phyloP scores from a whole-genome alignment of 2,888 invertebrate species.

The Temnothorax unifasciatus region DNA sequence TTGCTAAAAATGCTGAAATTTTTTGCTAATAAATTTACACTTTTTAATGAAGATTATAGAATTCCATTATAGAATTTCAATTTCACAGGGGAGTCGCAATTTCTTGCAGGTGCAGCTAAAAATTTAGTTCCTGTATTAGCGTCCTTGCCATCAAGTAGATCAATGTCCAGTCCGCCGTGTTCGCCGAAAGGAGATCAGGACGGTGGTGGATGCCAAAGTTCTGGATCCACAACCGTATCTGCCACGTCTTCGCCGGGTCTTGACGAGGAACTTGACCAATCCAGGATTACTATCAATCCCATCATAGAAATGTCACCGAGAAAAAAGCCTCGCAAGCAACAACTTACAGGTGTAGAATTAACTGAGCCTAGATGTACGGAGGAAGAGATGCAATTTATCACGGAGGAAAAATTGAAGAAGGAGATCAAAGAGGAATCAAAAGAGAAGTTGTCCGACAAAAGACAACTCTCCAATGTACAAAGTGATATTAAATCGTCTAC shows the following conservation, averaged over 20 bases:
- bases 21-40: background rate
- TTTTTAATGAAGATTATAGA: background rate
- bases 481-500: conserved; percentile 76
- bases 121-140: conserved; percentile 84
- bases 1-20: background rate
- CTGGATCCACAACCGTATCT: conserved; percentile 95
- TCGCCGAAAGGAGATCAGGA: conserved; percentile 84
- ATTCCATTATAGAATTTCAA: conserved; percentile 30
- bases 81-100: conserved; percentile 32
- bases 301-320: conserved; percentile 91
- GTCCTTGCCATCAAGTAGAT: conserved; percentile 79
- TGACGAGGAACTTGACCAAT: conserved; percentile 88
- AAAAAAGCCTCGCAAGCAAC: conserved; percentile 96
- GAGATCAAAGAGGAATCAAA: conserved; percentile 85
- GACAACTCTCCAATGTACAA: conserved; percentile 72
- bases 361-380: conserved; percentile 83
- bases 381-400: conserved; percentile 89
- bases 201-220: conserved; percentile 85
- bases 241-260: conserved; percentile 94
- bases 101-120: conserved; percentile 79
- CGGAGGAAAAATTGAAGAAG: conserved; percentile 87
- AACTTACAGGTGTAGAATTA: conserved; percentile 87
- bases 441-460: conserved; percentile 83
- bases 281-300: conserved; percentile 85
- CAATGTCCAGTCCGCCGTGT: conserved; percentile 81